Evolutionary conservation across 2,888 invertebrate genomes (phyloP).

Genomic region (Theodoxus fluviatilis): DNA sequence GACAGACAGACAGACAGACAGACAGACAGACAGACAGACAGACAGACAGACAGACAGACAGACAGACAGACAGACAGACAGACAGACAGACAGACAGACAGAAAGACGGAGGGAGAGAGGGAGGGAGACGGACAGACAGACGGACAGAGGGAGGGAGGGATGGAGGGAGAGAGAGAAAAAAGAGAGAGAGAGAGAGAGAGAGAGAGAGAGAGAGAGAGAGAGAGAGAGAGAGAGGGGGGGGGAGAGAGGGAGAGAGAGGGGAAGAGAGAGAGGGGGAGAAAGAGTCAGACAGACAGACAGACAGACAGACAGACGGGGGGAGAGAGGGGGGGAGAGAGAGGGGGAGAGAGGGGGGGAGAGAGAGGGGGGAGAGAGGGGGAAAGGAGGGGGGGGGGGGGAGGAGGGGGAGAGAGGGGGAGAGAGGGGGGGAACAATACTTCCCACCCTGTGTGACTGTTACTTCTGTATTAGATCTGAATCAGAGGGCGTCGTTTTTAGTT

Average conservation of each 20-base stretch:
- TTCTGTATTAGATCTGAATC: too few relatives aligned
- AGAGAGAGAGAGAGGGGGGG: slow-evolving; percentile 5
- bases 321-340: slow-evolving; percentile 4
- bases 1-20: slow-evolving; percentile 8
- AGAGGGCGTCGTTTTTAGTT: too few relatives aligned
- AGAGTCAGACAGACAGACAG: slow-evolving; percentile 17
- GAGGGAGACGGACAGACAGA: slow-evolving; percentile 11
- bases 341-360: background rate
- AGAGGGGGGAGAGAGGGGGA: background rate
- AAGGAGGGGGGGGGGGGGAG: background rate
- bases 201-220: slow-evolving; percentile 19
- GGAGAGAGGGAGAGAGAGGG: slow-evolving; percentile 19
- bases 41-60: slow-evolving; percentile 4
- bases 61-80: background rate
- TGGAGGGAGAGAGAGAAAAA: background rate
- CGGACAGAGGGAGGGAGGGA: background rate
- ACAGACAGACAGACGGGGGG: slow-evolving; percentile 18
- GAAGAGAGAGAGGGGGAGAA: slow-evolving; percentile 23
- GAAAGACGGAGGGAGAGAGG: slow-evolving; percentile 15
- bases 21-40: background rate
- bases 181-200: background rate
- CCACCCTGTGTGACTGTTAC: too few relatives aligned
- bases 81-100: too few relatives aligned
- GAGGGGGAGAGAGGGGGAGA: background rate
- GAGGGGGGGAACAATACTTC: background rate